A percentile compares a stretch with the other conserved stretches of the same genome.
Conservation (phyloP, 2,888 invertebrate species). For the Napeogenes inachia region DNA sequence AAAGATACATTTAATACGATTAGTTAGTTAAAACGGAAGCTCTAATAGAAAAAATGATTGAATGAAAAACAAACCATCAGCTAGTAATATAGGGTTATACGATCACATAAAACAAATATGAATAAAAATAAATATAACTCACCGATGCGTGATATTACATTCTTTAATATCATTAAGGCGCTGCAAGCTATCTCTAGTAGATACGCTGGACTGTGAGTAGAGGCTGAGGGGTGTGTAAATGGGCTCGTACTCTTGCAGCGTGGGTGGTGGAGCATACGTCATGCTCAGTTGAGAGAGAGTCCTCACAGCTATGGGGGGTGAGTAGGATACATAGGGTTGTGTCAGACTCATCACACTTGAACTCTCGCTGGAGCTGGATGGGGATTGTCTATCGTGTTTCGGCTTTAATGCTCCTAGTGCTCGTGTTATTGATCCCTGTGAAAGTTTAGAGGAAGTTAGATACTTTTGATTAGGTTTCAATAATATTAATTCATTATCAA, state of each 20-base stretch:
- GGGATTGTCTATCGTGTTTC: slow-evolving; percentile 80
- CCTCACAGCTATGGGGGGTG: slow-evolving; percentile 75
- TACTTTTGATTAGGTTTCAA: too few relatives aligned
- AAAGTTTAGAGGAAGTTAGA: neutral
- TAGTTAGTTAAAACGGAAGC: too few relatives aligned
- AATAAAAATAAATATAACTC: neutral
- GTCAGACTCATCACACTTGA: slow-evolving; percentile 77
- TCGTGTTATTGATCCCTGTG: slow-evolving; percentile 85
- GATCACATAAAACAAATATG: too few relatives aligned
- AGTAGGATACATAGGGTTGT: slow-evolving; percentile 70
- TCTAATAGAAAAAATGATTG: neutral
- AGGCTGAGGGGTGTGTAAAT: slow-evolving; percentile 70
- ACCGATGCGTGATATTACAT: slow-evolving; percentile 66
- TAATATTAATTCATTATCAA: too few relatives aligned
- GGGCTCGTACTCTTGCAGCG: slow-evolving; percentile 73
- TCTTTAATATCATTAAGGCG: slow-evolving; percentile 70
- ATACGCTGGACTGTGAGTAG: slow-evolving; percentile 70
- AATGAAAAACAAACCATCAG: neutral
- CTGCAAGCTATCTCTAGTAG: slow-evolving; percentile 68
- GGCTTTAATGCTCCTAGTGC: slow-evolving; percentile 83
- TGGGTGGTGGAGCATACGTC: slow-evolving; percentile 78
- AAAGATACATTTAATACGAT: too few relatives aligned
- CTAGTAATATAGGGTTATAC: too few relatives aligned
- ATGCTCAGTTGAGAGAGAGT: slow-evolving; percentile 78
- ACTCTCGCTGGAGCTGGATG: slow-evolving; percentile 82